Percentiles rank a stretch among this genome's conserved stretches.
Evolutionary conservation across 2,888 invertebrate species (phyloP).

Genomic region (Microctonus aethiopoides): DNA sequence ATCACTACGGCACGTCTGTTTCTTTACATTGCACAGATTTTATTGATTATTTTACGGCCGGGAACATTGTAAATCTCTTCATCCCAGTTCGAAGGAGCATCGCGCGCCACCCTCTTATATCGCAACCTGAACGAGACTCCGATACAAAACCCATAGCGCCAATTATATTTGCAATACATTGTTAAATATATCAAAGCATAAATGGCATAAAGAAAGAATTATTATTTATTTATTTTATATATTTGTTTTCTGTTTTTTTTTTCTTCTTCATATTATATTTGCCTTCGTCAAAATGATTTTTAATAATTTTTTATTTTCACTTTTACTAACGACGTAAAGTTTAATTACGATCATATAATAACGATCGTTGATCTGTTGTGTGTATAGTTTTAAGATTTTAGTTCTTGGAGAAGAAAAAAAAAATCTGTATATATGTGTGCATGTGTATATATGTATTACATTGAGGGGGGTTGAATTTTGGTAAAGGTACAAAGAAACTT

Average conservation of each 20-base stretch:
- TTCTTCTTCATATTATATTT: neutral
- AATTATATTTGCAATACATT: conserved; percentile 48
- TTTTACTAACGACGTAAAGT: neutral
- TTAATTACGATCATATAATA: neutral
- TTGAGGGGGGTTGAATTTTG: neutral
- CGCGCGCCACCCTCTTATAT: neutral
- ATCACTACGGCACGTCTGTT: conserved; percentile 64
- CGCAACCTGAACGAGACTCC: conserved; percentile 28
- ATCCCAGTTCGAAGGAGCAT: conserved; percentile 50
- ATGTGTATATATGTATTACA: no score
- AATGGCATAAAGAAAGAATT: no score
- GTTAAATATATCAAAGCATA: conserved; percentile 11
- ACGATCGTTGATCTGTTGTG: neutral
- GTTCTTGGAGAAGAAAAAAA: neutral
- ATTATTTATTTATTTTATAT: no score
- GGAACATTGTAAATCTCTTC: conserved; percentile 66
- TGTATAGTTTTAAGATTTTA: neutral
- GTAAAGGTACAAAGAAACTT: neutral
- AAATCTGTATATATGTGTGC: no score
- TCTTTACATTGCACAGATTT: conserved; percentile 65
- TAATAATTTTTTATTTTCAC: neutral
- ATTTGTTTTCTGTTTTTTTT: neutral
- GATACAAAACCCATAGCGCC: conserved; percentile 52
- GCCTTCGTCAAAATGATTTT: neutral
- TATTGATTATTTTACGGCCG: conserved; percentile 67